Evolutionary conservation across 2,113 vertebrate genomes (phyloP), one percentile per base, ranked within the genome.

Genomic region (Rhinichthys klamathensis): DNA sequence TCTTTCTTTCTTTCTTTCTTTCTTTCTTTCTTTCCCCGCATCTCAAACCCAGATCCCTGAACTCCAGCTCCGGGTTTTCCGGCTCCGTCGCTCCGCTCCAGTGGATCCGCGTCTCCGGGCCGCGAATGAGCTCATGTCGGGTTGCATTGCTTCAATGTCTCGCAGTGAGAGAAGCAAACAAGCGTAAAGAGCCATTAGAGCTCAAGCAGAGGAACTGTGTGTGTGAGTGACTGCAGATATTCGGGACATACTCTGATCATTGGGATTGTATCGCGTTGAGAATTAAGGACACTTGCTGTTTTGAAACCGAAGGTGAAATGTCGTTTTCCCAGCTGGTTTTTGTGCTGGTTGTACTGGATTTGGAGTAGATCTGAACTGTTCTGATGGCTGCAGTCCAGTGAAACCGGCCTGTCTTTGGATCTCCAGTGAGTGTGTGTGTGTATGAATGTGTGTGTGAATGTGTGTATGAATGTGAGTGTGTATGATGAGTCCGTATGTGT

Each of bases 131-230:
- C 87, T 85, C 70, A 23, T 77, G 69, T 74, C 84, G 83, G 86
- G 84, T 88, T 87, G 87, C 89, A 85, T 86, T 86, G 89, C 86
- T 85, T 89, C 84, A 85, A 76, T 81, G 84, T 85, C 84, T 80
- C 86, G 46, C 86, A 73, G 51, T 80, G 85, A 89, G 78, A 87
- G 78, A 84, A 86, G 86, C 87, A 90, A 92, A 87, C 92, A 92
- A 90, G 91, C 90, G 90, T 92, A 91, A 92, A 92, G 88, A 90
- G 65, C 84, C 75, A 81, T 85, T 78, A 83, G 61, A 89, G 87
- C 80, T 86, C 49, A 80, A 84, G 73, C 84, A 41, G 6, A 86
- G 89, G 85, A 41, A 89, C 58, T 27, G n/a, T 85, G 84, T 41
- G 41, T 41, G 41, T 9, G 41, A 41, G 41, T 51, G 84, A 84